Conservation (phyloP, 1,140 invertebrate species). For the Philaenus spumarius region DNA sequence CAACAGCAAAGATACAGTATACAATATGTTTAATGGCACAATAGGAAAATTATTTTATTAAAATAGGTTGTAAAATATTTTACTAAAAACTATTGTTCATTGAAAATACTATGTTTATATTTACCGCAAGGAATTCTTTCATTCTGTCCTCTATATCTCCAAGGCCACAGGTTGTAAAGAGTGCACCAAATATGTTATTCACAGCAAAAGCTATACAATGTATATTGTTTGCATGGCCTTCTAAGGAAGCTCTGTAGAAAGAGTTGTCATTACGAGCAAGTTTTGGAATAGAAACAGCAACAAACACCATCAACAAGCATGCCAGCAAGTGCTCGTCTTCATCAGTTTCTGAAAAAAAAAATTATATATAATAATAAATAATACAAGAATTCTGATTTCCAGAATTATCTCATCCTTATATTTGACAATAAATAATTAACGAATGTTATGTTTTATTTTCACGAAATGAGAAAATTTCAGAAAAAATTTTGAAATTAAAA, state of each 20-base stretch:
- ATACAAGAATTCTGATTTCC: neutral
- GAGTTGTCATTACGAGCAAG: conserved; percentile 86
- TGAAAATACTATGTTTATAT: no score
- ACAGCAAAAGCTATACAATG: conserved; percentile 96
- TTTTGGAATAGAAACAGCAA: conserved; percentile 95
- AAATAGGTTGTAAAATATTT: no score
- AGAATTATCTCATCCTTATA: neutral
- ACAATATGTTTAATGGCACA: neutral
- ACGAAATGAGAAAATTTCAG: neutral
- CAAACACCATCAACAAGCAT: conserved; percentile 97
- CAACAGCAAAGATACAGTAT: no score
- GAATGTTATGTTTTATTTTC: neutral
- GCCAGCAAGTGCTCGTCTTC: conserved; percentile 92
- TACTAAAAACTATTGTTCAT: no score
- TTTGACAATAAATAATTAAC: neutral
- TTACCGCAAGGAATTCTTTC: conserved; percentile 93
- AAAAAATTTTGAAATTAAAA: no score
- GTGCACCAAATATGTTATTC: conserved; percentile 92
- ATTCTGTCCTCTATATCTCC: conserved; percentile 95
- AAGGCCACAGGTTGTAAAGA: conserved; percentile 92
- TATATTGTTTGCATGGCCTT: conserved; percentile 96
- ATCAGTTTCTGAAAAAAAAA: conserved; percentile 41
- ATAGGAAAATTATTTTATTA: neutral
- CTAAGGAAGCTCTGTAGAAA: conserved; percentile 83
- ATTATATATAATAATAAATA: neutral